Base-by-base conservation (phyloP, 2,888 invertebrate species). In the Stenchaetothrips biformis region DNA sequence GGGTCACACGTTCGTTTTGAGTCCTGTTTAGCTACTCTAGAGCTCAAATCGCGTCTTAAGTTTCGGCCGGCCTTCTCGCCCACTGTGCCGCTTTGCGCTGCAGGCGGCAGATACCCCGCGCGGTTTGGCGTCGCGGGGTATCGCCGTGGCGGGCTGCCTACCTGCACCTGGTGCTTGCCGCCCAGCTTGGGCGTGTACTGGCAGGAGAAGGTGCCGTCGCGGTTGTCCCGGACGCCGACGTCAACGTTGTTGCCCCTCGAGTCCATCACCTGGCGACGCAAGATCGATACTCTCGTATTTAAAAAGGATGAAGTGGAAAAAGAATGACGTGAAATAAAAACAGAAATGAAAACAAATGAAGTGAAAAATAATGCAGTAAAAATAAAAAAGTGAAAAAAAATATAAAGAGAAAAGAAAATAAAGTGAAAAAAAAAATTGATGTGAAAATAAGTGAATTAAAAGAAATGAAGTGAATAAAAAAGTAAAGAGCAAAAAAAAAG, bases 151-250 rank as follows among this genome's bases (percentile, higher is more conserved):
- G 37, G 37, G 37, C n/a, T n/a, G 21, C 62, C 83, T 84, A 89
- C 89, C 90, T 92, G 92, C 13, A 94, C 89, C 11, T 93, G 92
- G 86, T 96, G 95, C 82, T 93, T 92, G 81, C 91, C 91, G 11
- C 92, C 90, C 48, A 89, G 89, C 80, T 89, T 91, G 48, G 96
- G 94, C 78, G 90, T 91, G 84, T 94, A 94, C 81, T 87, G 88
- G 82, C 90, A 92, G 82, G 91, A 89, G 82, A 90, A 90, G 21
- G 90, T 91, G 18, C 92, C 92, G 84, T 92, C 92, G 37, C 90
- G 88, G 83, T 91, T 92, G 84, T 91, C 91, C 80, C 90, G 88
- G 80, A 92, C 85, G 81, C 89, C 89, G 11, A 92, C 88, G 37
- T 92, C 93, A 83, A 91, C 88, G 82, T 88, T 90, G 85, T 89